Evolutionary conservation across 2,797 vertebrate species (phyloP), one percentile per base, ranked within the genome.

Genomic region (Siniperca scherzeri): DNA sequence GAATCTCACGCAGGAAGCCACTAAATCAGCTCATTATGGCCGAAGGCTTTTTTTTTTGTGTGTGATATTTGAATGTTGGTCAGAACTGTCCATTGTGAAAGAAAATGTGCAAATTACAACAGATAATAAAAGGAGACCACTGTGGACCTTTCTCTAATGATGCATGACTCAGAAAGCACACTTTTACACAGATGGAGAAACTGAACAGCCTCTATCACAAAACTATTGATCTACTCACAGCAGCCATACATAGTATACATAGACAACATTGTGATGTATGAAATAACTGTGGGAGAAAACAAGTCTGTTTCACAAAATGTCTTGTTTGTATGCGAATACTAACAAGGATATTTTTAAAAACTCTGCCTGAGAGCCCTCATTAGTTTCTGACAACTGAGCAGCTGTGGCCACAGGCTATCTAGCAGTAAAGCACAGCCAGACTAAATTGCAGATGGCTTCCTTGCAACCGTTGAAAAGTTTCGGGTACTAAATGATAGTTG

Each of bases 271-370:
- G 0, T 30, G 60, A 79, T 68, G 52, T 38, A 11, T 67, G 36
- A 56, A 62, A 62, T 65, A n/a, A 61, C 38, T 30, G 42, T 30
- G 11, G 57, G 17, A 67, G 42, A 72, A 84, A 86, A 61, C 71
- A 59, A 6, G 67, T 59, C 50, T 38, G 21, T 66, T 68, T 78
- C 61, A 22, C 62, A 81, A 60, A 77, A 84, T 56, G 46, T 57
- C 46, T 82, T 77, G 74, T 87, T 80, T 86, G 16, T 79, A 71
- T 74, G 21, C 0, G 59, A 85, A 91, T 76, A 12, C 74, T 78
- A 82, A 94, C 70, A 85, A 80, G 81, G 78, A 77, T 91, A 80
- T 88, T 88, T 90, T 84, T 81, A 72, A 79, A 44, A 85, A 30
- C 33, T 27, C 33, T 52, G 80, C 75, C 75, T 44, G 62, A 64